Base-by-base conservation (phyloP, 2,888 invertebrate genomes). In the Scaptomyza caliginosa region DNA sequence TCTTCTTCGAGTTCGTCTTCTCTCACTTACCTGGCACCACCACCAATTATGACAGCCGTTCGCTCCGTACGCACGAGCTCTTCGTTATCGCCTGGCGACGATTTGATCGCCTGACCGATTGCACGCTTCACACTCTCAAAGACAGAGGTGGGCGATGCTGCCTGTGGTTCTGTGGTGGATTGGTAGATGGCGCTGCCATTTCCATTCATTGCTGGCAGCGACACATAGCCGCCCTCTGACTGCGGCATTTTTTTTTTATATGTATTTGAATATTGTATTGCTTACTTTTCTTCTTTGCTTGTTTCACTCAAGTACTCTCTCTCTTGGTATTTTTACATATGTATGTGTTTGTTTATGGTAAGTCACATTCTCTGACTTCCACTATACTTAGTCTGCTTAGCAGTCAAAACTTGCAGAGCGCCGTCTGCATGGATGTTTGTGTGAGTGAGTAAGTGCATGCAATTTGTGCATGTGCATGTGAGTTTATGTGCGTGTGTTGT, bases 41-140 rank as follows among this genome's bases (percentile, higher is more conserved):
- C 80, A 86, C 88, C 90, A 77, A 90, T 88, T 80, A 91, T 90
- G 54, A 86, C 84, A 65, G 88, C 84, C 77, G 88, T 89, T 59
- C 90, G 89, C 64, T 90, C 90, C 70, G 88, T 84, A 58, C 89
- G 82, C 71, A 89, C 76, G 75, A 91, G 83, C 73, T 90, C 87
- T 74, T 90, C 89, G 77, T 88, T 89, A 52, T 88, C 89, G 69
- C 88, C 88, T 34, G 87, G 82, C 39, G 73, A 60, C 65, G 89
- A 88, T 77, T 91, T 91, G 81, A 91, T 91, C 73, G 90, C 91
- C 75, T 91, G 90, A 59, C 91, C 91, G 71, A 92, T 89, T 7
- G 89, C 91, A 67, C 91, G 89, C 75, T 91, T 91, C 56, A 92
- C 83, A 57, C 91, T 90, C 72, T 90, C 90, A 67, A 91, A 90